Evolutionary conservation across 2,113 vertebrate species (phyloP).

Genomic region (Scortum barcoo): DNA sequence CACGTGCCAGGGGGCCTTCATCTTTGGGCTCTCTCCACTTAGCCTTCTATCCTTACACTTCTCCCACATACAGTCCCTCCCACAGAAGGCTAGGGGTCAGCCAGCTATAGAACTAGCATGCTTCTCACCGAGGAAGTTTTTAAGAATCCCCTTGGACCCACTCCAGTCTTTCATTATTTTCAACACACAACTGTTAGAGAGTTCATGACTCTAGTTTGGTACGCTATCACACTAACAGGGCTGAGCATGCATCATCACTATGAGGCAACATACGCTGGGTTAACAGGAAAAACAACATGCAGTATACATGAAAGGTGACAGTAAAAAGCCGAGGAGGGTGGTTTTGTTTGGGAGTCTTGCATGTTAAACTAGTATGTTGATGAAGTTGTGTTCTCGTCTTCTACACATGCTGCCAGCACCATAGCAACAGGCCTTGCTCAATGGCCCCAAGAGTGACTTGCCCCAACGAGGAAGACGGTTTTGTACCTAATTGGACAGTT

Average conservation of each 20-base stretch:
- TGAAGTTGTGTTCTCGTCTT: conserved; percentile 48
- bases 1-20: conserved; percentile 64
- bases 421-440: conserved; percentile 76
- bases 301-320: conserved; percentile 15
- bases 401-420: conserved; percentile 47
- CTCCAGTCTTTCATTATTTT: conserved; percentile 33
- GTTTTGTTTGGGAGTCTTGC: conserved; percentile 16
- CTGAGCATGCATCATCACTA: conserved; percentile 1
- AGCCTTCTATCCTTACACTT: conserved; percentile 46
- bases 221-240: background rate
- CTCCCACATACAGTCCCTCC: conserved; percentile 46
- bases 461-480: conserved; percentile 53
- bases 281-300: conserved; percentile 8
- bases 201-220: conserved; percentile 27
- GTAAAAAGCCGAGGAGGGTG: background rate
- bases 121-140: conserved; percentile 55
- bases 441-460: conserved; percentile 64
- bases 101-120: conserved; percentile 16
- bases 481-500: conserved; percentile 68
- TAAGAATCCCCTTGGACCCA: conserved; percentile 32
- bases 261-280: background rate
- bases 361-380: conserved; percentile 36
- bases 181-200: conserved; percentile 6
- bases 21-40: conserved; percentile 56
- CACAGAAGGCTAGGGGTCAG: conserved; percentile 41